Evolutionary conservation across 2,888 invertebrate species (phyloP).

Genomic region (Hyles lineata): DNA sequence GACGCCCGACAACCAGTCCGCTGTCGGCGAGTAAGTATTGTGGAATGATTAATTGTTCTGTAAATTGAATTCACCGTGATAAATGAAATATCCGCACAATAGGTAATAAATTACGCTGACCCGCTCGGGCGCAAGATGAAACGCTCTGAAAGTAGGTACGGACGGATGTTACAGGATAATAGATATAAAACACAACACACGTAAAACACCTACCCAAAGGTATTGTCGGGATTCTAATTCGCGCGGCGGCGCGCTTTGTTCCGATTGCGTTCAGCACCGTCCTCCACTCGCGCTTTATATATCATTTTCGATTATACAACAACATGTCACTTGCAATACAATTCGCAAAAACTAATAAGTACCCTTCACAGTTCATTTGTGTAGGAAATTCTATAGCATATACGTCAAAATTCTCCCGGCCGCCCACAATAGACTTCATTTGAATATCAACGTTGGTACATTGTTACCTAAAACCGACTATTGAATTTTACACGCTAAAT

Average conservation of each 20-base stretch:
- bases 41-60: slow-evolving; percentile 84
- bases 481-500: slow-evolving; percentile 19
- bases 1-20: slow-evolving; percentile 67
- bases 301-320: slow-evolving; percentile 20
- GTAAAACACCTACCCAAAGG: slow-evolving; percentile 70
- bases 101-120: slow-evolving; percentile 84
- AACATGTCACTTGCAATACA: slow-evolving; percentile 21
- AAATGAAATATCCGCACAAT: slow-evolving; percentile 85
- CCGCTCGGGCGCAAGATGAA: slow-evolving; percentile 81
- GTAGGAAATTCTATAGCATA: slow-evolving; percentile 18
- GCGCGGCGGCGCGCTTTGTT: slow-evolving; percentile 41
- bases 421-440: slow-evolving; percentile 1
- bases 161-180: slow-evolving; percentile 73
- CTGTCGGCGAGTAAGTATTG: slow-evolving; percentile 82
- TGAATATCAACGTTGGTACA: slow-evolving; percentile 19
- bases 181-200: slow-evolving; percentile 74
- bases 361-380: background rate
- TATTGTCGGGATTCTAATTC: slow-evolving; percentile 67
- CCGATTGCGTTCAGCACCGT: background rate
- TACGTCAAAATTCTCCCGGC: background rate
- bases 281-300: slow-evolving; percentile 19
- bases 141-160: slow-evolving; percentile 76
- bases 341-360: slow-evolving; percentile 6
- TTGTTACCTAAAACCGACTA: slow-evolving; percentile 18
- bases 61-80: slow-evolving; percentile 85